Percentiles rank a stretch among this genome's conserved stretches.
Conservation (phyloP, 2,797 vertebrate species). For the Tamandua tetradactyla region DNA sequence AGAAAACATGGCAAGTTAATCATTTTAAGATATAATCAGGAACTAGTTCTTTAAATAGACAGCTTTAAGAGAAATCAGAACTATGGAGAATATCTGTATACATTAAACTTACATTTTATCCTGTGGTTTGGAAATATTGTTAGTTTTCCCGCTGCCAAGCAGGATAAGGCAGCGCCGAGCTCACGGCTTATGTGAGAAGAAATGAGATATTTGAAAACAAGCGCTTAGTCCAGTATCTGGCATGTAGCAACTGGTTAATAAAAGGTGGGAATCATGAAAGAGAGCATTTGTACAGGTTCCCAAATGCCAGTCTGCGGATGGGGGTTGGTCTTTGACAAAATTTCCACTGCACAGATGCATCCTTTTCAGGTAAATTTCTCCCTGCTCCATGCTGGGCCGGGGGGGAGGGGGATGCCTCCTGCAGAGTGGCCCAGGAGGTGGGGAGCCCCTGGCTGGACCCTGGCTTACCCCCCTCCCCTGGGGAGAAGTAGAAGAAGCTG, state of each 20-base stretch:
- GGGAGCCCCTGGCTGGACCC: neutral
- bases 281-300: fast-evolving
- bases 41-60: neutral
- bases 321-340: too few relatives aligned
- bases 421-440: neutral
- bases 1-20: neutral
- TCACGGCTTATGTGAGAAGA: too few relatives aligned
- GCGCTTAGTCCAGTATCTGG: too few relatives aligned
- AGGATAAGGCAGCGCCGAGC: too few relatives aligned
- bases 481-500: neutral
- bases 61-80: neutral
- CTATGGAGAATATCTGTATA: too few relatives aligned
- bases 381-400: fast-evolving
- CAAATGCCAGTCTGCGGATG: too few relatives aligned
- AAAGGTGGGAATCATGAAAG: too few relatives aligned
- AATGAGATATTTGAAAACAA: neutral
- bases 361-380: neutral
- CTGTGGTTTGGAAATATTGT: neutral
- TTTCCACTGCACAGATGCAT: neutral
- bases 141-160: neutral
- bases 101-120: neutral
- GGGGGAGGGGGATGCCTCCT: neutral
- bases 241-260: too few relatives aligned
- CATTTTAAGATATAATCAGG: too few relatives aligned
- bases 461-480: neutral